Evolutionary conservation across 2,888 invertebrate species (phyloP).

Genomic region (Scaeva pyrastri): DNA sequence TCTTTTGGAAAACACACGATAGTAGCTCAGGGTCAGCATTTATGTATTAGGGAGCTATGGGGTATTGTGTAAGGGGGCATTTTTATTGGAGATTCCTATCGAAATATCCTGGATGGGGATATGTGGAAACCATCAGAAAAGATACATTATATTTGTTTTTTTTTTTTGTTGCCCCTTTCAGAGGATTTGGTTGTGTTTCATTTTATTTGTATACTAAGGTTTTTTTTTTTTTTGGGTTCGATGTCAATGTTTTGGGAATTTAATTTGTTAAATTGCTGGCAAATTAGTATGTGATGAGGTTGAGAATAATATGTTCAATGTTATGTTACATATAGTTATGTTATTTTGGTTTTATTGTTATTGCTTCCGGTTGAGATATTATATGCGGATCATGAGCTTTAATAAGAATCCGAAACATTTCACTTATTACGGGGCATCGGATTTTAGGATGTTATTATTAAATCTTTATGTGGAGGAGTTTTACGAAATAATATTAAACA

Average conservation of each 20-base stretch:
- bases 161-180: not conserved
- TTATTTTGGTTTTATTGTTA: constrained; percentile 32
- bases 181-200: not conserved
- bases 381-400: constrained; percentile 16
- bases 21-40: constrained; percentile 45
- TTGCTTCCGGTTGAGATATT: constrained; percentile 31
- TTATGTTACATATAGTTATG: constrained; percentile 14
- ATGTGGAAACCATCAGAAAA: not conserved
- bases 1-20: constrained; percentile 21
- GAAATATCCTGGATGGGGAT: not conserved
- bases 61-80: not conserved
- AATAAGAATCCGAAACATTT: constrained; percentile 12
- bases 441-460: constrained; percentile 3
- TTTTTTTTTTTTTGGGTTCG: constrained; percentile 5
- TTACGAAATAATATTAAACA: not conserved
- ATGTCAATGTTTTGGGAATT: constrained; percentile 43
- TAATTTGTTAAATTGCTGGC: constrained; percentile 62
- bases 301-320: constrained; percentile 15
- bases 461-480: not conserved
- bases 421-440: not conserved
- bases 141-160: constrained; percentile 7
- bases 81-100: constrained; percentile 22
- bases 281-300: constrained; percentile 56
- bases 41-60: constrained; percentile 20
- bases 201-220: constrained; percentile 2